Evolutionary conservation across 2,888 invertebrate genomes (phyloP), one percentile per base, ranked within the genome.

Genomic region (Melieria picta): DNA sequence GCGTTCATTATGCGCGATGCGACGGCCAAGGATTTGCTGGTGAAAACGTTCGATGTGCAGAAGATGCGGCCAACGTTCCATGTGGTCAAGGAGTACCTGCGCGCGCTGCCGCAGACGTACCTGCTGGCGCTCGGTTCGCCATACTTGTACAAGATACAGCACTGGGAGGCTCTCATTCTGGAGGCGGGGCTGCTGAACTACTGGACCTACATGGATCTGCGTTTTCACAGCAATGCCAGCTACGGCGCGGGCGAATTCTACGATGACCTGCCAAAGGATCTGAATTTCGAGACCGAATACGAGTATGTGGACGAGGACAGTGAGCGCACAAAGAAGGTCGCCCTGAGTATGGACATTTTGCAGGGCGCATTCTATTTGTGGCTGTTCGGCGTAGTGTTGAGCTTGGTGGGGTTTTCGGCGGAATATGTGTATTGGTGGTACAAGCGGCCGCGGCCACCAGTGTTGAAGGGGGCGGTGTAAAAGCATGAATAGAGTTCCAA

Each of bases 321-420:
- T 46, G 30, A 5, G 42, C n/a, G 5, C 10, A 4, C 43, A 43
- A 52, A 52, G 10, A 5, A 6, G 7, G 82, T 83, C 0, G 82
- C 81, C 0, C 72, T 86, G 5, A 82, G 78, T 48, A 63, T 85
- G 76, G 79, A 83, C 7, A 80, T 83, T 10, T 63, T 85, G 7
- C 85, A 85, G 61, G 84, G 86, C 5, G 82, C 83, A 4, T 85
- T 85, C 55, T 85, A 81, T 77, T 72, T 86, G 1, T 86, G 83
- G 85, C 11, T 79, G 4, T 77, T 81, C 64, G 85, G 85, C 0
- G 79, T 82, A 43, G 13, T 74, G 5, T 4, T 79, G 0, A 83
- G 82, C 63, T 43, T 76, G 4, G 4, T 79, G 7, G 80, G 74
- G 4, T 83, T 83, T 75, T 7, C 56, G 6, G 47, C 74, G 0